A percentile compares a stretch with the other conserved stretches of the same genome.
phyloP scores from a whole-genome alignment of 2,888 invertebrate genomes.

The Yponomeuta evonymella region DNA sequence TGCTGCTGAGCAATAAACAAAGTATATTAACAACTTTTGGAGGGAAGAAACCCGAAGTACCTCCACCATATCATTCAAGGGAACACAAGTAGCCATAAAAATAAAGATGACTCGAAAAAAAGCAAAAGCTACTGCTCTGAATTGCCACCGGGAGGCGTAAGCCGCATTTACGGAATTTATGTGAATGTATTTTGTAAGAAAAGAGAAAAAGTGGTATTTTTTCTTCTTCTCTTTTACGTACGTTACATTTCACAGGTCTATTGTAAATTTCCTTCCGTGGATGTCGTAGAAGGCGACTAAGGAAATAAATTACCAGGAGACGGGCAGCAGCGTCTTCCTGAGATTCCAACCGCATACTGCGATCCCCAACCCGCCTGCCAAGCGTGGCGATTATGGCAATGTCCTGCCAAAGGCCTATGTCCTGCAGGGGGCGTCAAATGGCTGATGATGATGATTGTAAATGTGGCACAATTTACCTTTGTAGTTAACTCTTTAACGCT shows the following conservation, averaged over 20 bases:
- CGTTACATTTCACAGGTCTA: not conserved
- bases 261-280: not conserved
- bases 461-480: not conserved
- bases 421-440: too few species aligned
- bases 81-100: slow-evolving; percentile 23
- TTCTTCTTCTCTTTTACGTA: not conserved
- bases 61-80: slow-evolving; percentile 10
- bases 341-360: too few species aligned
- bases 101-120: slow-evolving; percentile 24
- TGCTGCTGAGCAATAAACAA: not conserved
- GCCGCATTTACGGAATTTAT: slow-evolving; percentile 50
- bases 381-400: too few species aligned
- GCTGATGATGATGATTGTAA: too few species aligned
- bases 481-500: not conserved
- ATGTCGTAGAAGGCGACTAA: too few species aligned
- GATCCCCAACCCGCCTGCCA: too few species aligned
- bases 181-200: slow-evolving; percentile 42
- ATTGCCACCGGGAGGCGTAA: slow-evolving; percentile 36
- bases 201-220: not conserved
- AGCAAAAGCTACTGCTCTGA: slow-evolving; percentile 32
- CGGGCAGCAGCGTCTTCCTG: too few species aligned
- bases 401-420: too few species aligned
- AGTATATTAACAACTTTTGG: not conserved
- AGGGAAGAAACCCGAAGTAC: not conserved
- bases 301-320: too few species aligned